Conservation (phyloP, 2,797 vertebrate genomes). For the Bovichtus variegatus region DNA sequence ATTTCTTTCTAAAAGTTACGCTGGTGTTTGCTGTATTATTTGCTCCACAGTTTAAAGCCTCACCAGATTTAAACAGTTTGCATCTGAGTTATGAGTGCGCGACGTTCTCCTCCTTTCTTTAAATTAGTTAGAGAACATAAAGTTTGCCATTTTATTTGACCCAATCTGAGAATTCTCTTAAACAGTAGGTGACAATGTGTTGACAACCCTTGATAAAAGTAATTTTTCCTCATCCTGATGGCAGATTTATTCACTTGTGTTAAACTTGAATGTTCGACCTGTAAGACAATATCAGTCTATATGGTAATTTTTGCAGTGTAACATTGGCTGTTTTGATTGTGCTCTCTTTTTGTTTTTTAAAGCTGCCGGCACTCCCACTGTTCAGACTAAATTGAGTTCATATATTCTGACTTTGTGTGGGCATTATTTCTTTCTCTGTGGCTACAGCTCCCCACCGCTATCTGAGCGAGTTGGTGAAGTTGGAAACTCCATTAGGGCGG, state of each 20-base stretch:
- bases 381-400: conserved; percentile 53
- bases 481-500: conserved; percentile 76
- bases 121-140: neutral
- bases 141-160: neutral
- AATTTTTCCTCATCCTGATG: neutral
- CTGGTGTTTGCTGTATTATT: no score
- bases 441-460: conserved; percentile 48
- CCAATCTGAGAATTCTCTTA: neutral
- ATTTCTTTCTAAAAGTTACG: no score
- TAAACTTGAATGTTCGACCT: neutral
- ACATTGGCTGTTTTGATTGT: conserved; percentile 6
- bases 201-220: neutral
- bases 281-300: neutral
- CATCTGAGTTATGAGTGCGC: neutral
- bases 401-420: conserved; percentile 55
- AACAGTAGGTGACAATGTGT: neutral
- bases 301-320: conserved; percentile 4
- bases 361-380: conserved; percentile 18
- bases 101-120: neutral
- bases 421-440: conserved; percentile 57
- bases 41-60: no score
- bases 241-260: neutral
- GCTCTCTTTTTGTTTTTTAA: conserved; percentile 14
- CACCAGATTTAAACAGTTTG: neutral
- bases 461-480: conserved; percentile 56